Conservation (phyloP, 2,113 vertebrate species). For the Prionailurus viverrinus region DNA sequence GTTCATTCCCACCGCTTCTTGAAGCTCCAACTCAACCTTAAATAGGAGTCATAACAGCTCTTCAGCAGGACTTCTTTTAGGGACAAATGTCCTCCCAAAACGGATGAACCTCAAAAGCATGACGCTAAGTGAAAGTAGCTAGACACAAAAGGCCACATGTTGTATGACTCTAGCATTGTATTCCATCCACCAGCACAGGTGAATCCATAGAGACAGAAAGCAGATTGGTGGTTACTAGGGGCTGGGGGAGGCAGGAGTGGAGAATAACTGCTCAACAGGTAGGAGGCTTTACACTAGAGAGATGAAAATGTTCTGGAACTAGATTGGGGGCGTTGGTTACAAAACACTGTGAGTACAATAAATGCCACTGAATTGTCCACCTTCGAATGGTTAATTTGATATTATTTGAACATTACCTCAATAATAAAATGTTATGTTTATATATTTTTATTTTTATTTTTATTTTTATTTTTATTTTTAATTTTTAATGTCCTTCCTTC, state of each 20-base stretch:
- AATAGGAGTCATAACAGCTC: background rate
- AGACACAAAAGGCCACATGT: background rate
- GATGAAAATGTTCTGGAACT: background rate
- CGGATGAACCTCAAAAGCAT: background rate
- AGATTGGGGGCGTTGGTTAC: background rate
- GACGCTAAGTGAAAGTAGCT: background rate
- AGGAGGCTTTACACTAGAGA: background rate
- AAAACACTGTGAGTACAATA: fast-evolving
- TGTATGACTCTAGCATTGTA: too few species aligned
- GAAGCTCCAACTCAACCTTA: background rate
- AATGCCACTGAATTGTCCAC: background rate
- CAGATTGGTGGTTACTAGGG: too few species aligned
- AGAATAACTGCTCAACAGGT: background rate
- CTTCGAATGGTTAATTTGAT: background rate
- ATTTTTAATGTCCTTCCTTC: background rate
- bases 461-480: too few species aligned
- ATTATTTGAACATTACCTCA: background rate
- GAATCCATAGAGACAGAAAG: background rate
- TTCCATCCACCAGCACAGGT: too few species aligned
- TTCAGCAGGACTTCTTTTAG: background rate
- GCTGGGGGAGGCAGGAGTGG: fast-evolving
- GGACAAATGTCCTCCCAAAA: background rate
- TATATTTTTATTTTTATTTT: too few species aligned
- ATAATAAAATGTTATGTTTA: too few species aligned
- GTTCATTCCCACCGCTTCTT: background rate